phyloP scores from a whole-genome alignment of 37 sponge, comb jelly and placozoan species.

The Mnemiopsis leidyi region DNA sequence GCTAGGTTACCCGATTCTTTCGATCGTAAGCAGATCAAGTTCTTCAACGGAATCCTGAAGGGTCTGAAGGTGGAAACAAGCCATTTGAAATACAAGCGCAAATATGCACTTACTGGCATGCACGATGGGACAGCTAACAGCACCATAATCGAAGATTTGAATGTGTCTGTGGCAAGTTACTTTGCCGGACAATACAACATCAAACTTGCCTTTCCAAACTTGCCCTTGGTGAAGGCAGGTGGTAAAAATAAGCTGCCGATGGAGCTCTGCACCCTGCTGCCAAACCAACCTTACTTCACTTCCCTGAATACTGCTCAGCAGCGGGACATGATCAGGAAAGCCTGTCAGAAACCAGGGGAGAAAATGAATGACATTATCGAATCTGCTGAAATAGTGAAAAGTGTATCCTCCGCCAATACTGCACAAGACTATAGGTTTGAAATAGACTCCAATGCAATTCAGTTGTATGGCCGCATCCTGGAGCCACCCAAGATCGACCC shows the following conservation, averaged over 20 bases:
- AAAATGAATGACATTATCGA: neutral
- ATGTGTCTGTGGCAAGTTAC: neutral
- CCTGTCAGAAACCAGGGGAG: conserved; percentile 32
- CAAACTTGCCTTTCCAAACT: neutral
- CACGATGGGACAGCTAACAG: neutral
- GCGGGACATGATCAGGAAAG: conserved; percentile 14
- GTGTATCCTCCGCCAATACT: neutral
- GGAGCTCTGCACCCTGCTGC: conserved; percentile 29
- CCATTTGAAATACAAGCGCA: neutral
- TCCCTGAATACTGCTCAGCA: neutral
- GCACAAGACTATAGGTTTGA: neutral
- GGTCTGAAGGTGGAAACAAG: neutral
- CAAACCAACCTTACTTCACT: conserved; percentile 44
- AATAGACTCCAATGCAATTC: neutral
- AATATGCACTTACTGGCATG: neutral
- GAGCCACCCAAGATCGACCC: neutral
- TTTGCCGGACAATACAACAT: neutral
- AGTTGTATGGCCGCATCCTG: neutral
- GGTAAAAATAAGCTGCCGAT: conserved; percentile 31
- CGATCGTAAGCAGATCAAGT: neutral
- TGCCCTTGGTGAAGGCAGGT: neutral
- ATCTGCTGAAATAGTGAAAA: neutral
- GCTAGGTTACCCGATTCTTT: neutral
- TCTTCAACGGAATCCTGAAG: neutral
- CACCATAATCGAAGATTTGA: neutral